Evolutionary conservation across 23 tunicate species (phyloP).

Genomic region (Halocynthia aurantium): DNA sequence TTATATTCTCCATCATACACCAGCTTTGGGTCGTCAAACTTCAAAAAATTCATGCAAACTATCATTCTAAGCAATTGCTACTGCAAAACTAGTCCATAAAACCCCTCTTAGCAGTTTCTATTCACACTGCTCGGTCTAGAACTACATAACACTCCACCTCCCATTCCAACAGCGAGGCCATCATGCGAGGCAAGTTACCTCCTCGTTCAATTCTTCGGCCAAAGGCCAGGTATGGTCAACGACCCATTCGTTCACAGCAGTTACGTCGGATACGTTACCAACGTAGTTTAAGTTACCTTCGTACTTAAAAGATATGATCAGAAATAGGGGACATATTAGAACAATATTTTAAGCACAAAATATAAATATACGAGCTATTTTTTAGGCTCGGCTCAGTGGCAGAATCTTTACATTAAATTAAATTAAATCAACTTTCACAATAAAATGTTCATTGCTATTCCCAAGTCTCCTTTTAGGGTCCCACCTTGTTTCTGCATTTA

Average conservation of each 20-base stretch:
- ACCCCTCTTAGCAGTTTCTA: background rate
- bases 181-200: conserved; percentile 28
- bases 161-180: background rate
- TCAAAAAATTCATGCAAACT: conserved; percentile 13
- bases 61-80: background rate
- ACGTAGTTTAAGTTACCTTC: background rate
- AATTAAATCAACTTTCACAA: too few species aligned
- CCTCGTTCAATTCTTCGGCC: conserved; percentile 66
- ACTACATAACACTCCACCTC: background rate
- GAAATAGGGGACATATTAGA: too few species aligned
- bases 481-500: too few species aligned
- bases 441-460: too few species aligned
- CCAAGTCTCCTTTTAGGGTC: too few species aligned
- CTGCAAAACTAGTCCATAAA: background rate
- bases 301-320: background rate
- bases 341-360: too few species aligned
- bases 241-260: background rate
- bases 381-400: background rate
- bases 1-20: conserved; percentile 73
- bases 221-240: conserved; percentile 30
- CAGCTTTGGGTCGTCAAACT: conserved; percentile 90
- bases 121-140: background rate
- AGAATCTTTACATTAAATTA: background rate
- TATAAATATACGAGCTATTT: too few species aligned
- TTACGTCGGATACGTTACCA: background rate